Conservation (phyloP, 2,888 invertebrate species). For the Glyphotaelius pellucidus region DNA sequence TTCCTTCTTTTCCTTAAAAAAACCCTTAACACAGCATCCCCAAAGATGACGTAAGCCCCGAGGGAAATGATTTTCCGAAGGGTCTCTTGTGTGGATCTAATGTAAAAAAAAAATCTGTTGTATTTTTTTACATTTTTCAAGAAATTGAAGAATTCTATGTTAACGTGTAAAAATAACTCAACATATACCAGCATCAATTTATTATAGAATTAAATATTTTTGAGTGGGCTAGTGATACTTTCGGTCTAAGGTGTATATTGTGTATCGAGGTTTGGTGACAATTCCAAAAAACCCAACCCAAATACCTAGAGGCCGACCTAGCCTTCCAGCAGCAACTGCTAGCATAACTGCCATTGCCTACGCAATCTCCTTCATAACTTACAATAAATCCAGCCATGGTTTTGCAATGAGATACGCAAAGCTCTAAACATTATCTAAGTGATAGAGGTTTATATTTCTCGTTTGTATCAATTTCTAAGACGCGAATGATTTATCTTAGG, state of each 20-base stretch:
- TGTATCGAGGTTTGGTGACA: conserved; percentile 57
- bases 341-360: conserved; percentile 16
- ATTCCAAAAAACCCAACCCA: conserved; percentile 58
- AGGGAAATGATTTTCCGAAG: no score
- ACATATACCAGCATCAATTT: background rate
- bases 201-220: background rate
- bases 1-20: no score
- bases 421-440: conserved; percentile 38
- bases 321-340: background rate
- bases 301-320: conserved; percentile 14
- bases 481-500: conserved; percentile 31
- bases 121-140: no score
- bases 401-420: conserved; percentile 48
- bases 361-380: conserved; percentile 38
- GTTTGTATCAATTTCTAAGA: conserved; percentile 35
- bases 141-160: no score
- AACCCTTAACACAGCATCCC: no score
- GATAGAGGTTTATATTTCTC: conserved; percentile 35
- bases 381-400: conserved; percentile 43
- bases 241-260: background rate
- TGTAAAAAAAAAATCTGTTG: background rate
- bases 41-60: no score
- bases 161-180: no score
- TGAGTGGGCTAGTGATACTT: background rate
- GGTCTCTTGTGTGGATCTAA: no score